Evolutionary conservation across 2,797 vertebrate genomes (phyloP).

Genomic region (Gallinago solitaria): DNA sequence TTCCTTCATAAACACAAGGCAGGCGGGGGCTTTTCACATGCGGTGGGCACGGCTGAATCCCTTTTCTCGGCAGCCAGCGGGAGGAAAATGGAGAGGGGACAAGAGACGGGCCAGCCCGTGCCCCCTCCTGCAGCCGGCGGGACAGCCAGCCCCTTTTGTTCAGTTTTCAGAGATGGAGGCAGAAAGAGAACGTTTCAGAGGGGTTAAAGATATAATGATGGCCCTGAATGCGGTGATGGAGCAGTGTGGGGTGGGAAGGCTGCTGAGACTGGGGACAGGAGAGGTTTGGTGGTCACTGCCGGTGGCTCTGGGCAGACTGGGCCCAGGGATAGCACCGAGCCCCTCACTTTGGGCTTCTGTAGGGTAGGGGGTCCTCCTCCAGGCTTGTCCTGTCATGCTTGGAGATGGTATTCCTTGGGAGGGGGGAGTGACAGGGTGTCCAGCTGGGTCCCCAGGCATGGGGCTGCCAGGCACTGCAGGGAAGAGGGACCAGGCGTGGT

Average conservation of each 20-base stretch:
- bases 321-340: accelerated
- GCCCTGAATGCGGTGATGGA: not conserved
- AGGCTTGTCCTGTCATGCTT: not conserved
- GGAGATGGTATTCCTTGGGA: too few relatives aligned
- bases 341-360: accelerated
- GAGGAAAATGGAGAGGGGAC: slow-evolving; percentile 15
- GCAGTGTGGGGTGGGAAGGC: not conserved
- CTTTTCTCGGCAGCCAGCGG: slow-evolving; percentile 30
- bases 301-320: not conserved
- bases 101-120: not conserved
- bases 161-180: not conserved
- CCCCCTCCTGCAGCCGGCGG: not conserved
- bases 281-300: not conserved
- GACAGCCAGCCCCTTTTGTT: not conserved
- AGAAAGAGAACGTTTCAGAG: not conserved
- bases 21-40: slow-evolving; percentile 29
- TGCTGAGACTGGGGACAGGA: accelerated
- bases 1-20: slow-evolving; percentile 44
- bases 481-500: too few relatives aligned
- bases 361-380: not conserved
- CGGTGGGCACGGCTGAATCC: slow-evolving; percentile 18
- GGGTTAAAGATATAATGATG: not conserved
- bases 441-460: accelerated
- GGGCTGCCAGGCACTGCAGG: accelerated
- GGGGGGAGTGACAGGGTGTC: accelerated